Conservation (phyloP, 2,113 vertebrate species). For the Setophaga coronata region DNA sequence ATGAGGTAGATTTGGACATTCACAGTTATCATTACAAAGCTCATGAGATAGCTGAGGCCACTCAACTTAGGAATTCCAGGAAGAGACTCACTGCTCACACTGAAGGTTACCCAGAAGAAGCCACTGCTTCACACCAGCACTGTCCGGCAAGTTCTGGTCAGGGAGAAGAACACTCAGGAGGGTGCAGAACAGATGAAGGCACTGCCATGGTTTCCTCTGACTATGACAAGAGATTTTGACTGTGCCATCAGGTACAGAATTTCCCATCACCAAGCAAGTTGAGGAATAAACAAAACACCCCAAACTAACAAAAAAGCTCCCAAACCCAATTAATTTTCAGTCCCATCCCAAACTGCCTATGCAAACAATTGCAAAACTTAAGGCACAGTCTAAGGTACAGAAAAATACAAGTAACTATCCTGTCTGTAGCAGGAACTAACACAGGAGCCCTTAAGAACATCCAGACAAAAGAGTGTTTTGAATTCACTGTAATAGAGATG, state of each 20-base stretch:
- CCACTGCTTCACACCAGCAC: neutral
- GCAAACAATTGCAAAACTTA: neutral
- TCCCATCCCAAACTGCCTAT: neutral
- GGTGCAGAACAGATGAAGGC: neutral
- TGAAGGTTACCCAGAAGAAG: neutral
- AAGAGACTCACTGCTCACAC: rapidly evolving
- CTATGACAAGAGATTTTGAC: neutral
- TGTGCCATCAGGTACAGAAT: neutral
- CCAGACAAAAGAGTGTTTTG: neutral
- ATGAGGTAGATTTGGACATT: neutral
- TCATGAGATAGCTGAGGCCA: neutral
- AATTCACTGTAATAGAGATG: neutral
- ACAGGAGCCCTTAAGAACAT: rapidly evolving
- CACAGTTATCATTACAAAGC: neutral
- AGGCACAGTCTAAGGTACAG: neutral
- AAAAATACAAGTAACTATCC: neutral
- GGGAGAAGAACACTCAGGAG: neutral
- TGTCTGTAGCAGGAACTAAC: neutral
- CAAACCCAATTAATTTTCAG: neutral
- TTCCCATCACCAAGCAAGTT: neutral
- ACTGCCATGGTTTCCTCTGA: neutral
- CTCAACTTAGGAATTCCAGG: neutral
- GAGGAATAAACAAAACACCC: neutral
- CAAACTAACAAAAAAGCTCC: neutral
- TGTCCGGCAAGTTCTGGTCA: rapidly evolving